Base-by-base conservation (phyloP, 30 jellyfish, hydroid and myxozoan genomes). In the Hydractinia symbiolongicarpus region DNA sequence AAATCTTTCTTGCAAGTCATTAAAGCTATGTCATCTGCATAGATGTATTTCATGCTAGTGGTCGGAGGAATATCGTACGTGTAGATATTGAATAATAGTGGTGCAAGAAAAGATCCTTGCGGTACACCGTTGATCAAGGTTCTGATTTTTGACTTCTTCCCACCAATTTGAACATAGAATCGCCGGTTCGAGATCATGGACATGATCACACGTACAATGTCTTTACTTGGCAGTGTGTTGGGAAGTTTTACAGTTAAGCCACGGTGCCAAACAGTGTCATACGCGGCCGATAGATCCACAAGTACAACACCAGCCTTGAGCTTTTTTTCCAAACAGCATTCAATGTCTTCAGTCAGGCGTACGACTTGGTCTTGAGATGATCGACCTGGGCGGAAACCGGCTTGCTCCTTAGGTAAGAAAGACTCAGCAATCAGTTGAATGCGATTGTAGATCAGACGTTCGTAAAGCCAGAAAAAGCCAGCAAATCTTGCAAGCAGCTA, bases 321-420 rank as follows among this genome's bases (percentile, higher is more conserved):
- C 77, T 67, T 67, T 44, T 67, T 14, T 8, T 67, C 44, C 10
- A 67, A 67, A 9, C 44, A 10, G 19, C 19, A 20, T 67, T 67
- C 77, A 9, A 67, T 67, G 77, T 67, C 77, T 44, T 67, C 77
- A 9, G 77, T 67, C 10, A 67, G 77, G 10, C 13, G 77, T 8
- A 44, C 77, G 19, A 67, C 77, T 9, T 67, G 13, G 44, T 67
- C 77, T 9, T 9, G 77, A 20, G 49, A 67, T 9, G 77, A 67
- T 13, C 77, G 77, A 9, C 77, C 44, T 67, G 77, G 77, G 8
- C 77, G 82, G 85, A 10, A 77, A 55, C 55, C 40, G 85, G 85
- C 51, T n/a, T n/a, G n/a, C n/a, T n/a, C n/a, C n/a, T n/a, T n/a
- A n/a, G n/a, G n/a, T n/a, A 57, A n/a, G n/a, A n/a, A n/a, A n/a